Percentiles rank a stretch among this genome's conserved stretches.
phyloP scores from a whole-genome alignment of 2,888 invertebrate genomes.

The Drepanosiphum platanoidis region DNA sequence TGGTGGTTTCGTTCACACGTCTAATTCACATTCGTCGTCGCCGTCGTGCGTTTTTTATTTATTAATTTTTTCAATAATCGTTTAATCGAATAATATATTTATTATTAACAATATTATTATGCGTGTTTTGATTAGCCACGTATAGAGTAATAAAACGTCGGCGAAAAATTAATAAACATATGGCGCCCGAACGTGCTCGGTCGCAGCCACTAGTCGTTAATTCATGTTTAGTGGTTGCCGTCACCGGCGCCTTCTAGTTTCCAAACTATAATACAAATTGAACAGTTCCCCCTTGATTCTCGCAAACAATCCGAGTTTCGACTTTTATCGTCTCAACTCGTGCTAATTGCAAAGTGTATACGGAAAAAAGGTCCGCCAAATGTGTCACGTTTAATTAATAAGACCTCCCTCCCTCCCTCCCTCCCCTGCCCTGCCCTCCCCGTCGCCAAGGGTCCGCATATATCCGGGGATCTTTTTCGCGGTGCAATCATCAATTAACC shows the following conservation, averaged over 20 bases:
- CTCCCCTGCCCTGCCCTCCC: too few species aligned
- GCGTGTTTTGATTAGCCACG: too few species aligned
- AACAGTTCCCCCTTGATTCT: background rate
- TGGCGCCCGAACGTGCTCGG: constrained; percentile 11
- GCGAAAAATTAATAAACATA: background rate
- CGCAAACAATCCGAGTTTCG: constrained; percentile 46
- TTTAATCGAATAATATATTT: too few species aligned
- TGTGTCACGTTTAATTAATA: constrained; percentile 61
- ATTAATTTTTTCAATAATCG: too few species aligned
- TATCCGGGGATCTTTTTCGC: constrained; percentile 43
- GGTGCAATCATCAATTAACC: constrained; percentile 55
- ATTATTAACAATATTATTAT: background rate
- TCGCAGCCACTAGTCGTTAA: constrained; percentile 39
- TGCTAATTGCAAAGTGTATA: constrained; percentile 38
- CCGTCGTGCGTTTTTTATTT: background rate
- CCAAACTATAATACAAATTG: constrained; percentile 32
- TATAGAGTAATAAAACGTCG: too few species aligned
- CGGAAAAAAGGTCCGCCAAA: constrained; percentile 33
- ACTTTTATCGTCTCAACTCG: constrained; percentile 55
- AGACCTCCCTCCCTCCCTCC: constrained; percentile 11
- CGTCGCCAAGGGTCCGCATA: background rate
- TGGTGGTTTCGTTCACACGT: too few species aligned
- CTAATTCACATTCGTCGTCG: background rate
- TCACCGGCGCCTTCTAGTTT: constrained; percentile 20
- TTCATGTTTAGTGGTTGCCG: constrained; percentile 39